Evolutionary conservation across 2,113 vertebrate species (phyloP).

Genomic region (Eira barbara): DNA sequence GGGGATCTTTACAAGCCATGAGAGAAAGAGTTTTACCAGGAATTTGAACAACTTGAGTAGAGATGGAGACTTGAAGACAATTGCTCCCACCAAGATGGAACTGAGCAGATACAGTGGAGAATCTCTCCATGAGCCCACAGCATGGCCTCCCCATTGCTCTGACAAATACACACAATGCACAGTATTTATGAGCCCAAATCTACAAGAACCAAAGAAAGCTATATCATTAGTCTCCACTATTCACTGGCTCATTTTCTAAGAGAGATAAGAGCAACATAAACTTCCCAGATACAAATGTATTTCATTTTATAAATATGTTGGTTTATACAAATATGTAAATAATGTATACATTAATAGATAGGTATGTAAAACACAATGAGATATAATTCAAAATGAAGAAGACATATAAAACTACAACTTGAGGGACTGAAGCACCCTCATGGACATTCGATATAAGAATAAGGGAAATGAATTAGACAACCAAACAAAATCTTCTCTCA

Average conservation of each 20-base stretch:
- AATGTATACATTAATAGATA: not conserved
- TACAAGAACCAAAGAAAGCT: not conserved
- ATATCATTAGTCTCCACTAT: not conserved
- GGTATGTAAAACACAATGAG: not conserved
- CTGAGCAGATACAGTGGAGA: not conserved
- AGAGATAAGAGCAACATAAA: not conserved
- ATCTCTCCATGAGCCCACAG: not conserved
- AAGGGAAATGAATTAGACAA: not conserved
- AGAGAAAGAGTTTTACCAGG: not conserved
- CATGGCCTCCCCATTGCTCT: not conserved
- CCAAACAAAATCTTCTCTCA: not conserved
- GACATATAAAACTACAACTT: not conserved
- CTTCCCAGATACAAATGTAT: not conserved
- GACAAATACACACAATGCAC: not conserved
- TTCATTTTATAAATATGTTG: not conserved
- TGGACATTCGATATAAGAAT: not conserved
- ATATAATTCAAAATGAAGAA: not conserved
- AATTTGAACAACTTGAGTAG: not conserved
- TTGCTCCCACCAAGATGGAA: not conserved
- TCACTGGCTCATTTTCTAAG: not conserved
- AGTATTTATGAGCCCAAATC: not conserved
- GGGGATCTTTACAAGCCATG: too few relatives aligned
- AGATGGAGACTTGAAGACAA: not conserved
- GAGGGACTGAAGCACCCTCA: not conserved
- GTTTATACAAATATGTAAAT: not conserved